phyloP scores from a whole-genome alignment of 2,888 invertebrate genomes.

The Apodemia mormo region DNA sequence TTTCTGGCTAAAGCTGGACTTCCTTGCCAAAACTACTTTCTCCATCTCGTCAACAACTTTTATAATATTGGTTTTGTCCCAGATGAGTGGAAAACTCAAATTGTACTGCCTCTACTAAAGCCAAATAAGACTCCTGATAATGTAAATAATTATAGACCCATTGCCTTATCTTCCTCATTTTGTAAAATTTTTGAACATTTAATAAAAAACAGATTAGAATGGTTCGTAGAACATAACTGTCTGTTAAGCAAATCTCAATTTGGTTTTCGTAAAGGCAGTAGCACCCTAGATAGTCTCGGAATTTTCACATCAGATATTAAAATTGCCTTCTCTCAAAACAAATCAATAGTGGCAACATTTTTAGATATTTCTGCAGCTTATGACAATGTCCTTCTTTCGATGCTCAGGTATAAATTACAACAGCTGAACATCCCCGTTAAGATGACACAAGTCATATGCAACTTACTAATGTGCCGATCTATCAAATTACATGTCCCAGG shows the following conservation, averaged over 20 bases:
- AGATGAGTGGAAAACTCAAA: neutral
- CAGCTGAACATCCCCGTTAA: constrained; percentile 8
- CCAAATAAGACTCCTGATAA: neutral
- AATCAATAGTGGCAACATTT: constrained; percentile 9
- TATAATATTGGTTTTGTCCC: neutral
- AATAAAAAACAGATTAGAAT: neutral
- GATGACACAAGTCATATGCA: neutral
- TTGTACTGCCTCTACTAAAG: neutral
- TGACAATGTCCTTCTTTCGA: constrained; percentile 16
- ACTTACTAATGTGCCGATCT: neutral
- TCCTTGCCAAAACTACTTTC: neutral
- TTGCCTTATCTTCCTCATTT: neutral
- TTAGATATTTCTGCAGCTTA: constrained; percentile 15
- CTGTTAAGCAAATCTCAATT: neutral
- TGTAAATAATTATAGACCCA: neutral
- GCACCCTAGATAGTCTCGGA: no score
- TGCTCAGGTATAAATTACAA: constrained; percentile 11
- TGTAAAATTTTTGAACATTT: neutral
- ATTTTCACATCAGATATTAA: neutral
- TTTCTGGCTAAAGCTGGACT: neutral
- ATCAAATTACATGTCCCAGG: neutral
- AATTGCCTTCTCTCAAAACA: constrained; percentile 20
- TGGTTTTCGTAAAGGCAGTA: constrained; percentile 3
- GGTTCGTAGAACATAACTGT: neutral
- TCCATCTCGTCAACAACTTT: neutral